Evolutionary conservation across 2,113 vertebrate species (phyloP).

Genomic region (Solea senegalensis): DNA sequence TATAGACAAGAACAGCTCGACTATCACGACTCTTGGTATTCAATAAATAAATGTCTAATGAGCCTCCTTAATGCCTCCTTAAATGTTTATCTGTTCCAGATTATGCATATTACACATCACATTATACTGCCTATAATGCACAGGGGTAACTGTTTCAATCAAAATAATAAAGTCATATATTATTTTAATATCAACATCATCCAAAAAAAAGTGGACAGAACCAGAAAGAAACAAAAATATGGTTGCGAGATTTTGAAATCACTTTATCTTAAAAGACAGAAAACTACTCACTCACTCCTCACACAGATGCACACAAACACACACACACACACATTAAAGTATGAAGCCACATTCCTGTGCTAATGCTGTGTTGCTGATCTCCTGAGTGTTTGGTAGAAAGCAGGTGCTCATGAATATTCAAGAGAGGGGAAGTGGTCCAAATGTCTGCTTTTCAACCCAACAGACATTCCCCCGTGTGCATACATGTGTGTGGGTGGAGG

Average conservation of each 20-base stretch:
- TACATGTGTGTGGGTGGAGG: conserved; percentile 8
- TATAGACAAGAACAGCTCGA: no score
- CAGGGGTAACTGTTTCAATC: no score
- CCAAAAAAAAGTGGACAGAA: not conserved
- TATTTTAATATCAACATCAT: not conserved
- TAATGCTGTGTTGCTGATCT: conserved; percentile 30
- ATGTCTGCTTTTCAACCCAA: conserved; percentile 49
- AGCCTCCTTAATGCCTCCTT: no score
- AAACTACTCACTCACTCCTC: not conserved
- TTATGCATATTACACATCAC: no score
- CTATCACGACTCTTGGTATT: no score
- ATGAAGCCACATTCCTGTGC: conserved; percentile 6
- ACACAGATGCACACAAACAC: not conserved
- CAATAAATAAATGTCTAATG: no score
- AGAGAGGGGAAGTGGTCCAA: conserved; percentile 36
- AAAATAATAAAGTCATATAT: no score
- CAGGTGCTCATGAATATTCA: conserved; percentile 78
- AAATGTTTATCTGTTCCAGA: no score
- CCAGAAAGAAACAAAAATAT: not conserved
- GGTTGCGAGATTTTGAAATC: no score
- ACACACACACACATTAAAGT: not conserved
- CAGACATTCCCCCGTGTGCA: conserved; percentile 27
- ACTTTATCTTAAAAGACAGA: no score
- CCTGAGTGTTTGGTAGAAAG: conserved; percentile 44
- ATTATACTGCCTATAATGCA: no score